phyloP scores from a whole-genome alignment of 2,888 invertebrate species.

The Proisotoma minuta region DNA sequence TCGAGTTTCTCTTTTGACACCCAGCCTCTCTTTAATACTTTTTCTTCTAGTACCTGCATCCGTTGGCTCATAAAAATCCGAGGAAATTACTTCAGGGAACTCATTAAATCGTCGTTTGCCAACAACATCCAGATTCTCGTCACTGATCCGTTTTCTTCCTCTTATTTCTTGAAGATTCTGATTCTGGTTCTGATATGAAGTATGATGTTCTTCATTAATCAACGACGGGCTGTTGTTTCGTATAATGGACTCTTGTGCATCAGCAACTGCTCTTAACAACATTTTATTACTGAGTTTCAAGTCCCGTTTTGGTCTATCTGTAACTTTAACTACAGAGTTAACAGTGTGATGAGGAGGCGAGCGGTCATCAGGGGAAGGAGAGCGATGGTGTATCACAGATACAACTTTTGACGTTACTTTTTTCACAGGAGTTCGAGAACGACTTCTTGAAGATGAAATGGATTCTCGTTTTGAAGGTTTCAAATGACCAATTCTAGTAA shows the following conservation, averaged over 20 bases:
- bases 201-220: no score
- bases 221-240: no score
- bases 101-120: background rate
- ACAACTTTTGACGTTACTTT: conserved; percentile 5
- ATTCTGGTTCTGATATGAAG: no score
- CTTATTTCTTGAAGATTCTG: no score
- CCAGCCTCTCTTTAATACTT: conserved; percentile 7
- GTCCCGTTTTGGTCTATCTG: conserved; percentile 8
- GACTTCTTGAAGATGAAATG: background rate
- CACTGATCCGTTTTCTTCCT: background rate
- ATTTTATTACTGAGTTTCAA: background rate
- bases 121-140: background rate
- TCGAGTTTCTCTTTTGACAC: conserved; percentile 2
- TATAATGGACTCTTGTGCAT: background rate
- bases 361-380: background rate
- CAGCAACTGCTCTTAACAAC: conserved; percentile 6
- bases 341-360: background rate
- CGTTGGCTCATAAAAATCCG: conserved; percentile 1
- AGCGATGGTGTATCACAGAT: background rate
- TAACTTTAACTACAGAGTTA: conserved; percentile 8
- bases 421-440: conserved; percentile 2
- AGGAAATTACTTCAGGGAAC: background rate
- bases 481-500: background rate
- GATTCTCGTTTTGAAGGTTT: background rate
- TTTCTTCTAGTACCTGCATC: background rate